Percentiles rank a stretch among this genome's conserved stretches.
These are phyloP conservation scores for Sussaba pulchella DNA, from an alignment of 2,888 invertebrate species.

Conservation along the genomic window DNA sequence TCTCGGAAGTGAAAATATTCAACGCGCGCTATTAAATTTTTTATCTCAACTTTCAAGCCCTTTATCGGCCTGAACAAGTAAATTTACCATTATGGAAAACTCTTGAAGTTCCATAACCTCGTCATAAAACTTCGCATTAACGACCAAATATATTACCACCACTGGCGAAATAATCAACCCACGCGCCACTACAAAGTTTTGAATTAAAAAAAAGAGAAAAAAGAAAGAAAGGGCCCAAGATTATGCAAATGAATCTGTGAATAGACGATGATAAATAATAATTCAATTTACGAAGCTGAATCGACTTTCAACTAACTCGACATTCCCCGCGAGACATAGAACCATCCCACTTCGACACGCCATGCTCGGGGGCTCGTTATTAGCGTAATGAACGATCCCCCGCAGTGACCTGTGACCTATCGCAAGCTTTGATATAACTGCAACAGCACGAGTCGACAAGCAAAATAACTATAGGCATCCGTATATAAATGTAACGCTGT, in stretches of 20 bases:
- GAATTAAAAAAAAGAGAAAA: neutral
- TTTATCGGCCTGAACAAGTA: neutral
- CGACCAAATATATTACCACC: neutral
- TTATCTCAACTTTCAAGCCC: neutral
- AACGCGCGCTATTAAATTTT: constrained; percentile 4
- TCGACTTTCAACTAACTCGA: constrained; percentile 3
- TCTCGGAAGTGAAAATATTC: neutral
- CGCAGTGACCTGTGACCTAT: constrained; percentile 54
- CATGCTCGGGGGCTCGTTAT: constrained; percentile 32
- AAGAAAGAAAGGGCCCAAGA: neutral
- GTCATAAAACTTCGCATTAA: constrained; percentile 14
- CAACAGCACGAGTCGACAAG: constrained; percentile 25
- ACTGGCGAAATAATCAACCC: constrained; percentile 1
- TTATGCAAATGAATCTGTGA: constrained; percentile 16
- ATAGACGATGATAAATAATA: constrained; percentile 19
- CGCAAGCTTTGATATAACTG: constrained; percentile 32
- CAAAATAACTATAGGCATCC: constrained; percentile 27
- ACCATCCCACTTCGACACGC: neutral
- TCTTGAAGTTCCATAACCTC: neutral
- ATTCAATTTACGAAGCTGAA: constrained; percentile 29
- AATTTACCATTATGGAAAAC: neutral
- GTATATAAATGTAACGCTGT: constrained; percentile 3
- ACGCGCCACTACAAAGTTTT: constrained; percentile 1
- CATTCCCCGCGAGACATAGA: neutral
- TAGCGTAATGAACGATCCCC: constrained; percentile 53